phyloP scores from a whole-genome alignment of 2,113 vertebrate species.

The Sisor rabdophorus region DNA sequence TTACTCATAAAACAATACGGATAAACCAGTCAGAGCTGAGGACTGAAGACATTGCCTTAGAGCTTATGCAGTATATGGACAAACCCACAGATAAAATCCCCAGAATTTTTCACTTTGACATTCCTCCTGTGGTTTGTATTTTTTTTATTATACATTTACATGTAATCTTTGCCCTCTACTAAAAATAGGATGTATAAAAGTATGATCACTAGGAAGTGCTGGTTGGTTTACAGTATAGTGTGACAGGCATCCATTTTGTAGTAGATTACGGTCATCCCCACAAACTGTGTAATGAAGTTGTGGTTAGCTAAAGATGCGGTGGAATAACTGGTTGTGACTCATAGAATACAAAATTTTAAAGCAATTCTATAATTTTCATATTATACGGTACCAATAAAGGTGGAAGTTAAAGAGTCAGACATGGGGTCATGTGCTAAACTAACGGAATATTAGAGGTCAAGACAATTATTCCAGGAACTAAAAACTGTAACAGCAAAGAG shows the following conservation, averaged over 20 bases:
- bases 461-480: background rate
- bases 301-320: too few species aligned
- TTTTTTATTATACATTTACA: background rate
- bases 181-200: background rate
- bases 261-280: too few species aligned
- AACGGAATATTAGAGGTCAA: background rate
- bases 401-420: background rate
- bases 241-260: too few species aligned
- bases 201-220: background rate
- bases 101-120: conserved; percentile 75
- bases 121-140: conserved; percentile 75
- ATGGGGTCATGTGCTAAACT: background rate
- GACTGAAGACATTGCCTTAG: conserved; percentile 63
- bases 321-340: too few species aligned
- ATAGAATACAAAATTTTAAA: too few species aligned
- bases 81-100: conserved; percentile 52
- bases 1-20: conserved; percentile 65
- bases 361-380: too few species aligned
- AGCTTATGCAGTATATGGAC: conserved; percentile 30
- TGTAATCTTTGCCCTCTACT: background rate
- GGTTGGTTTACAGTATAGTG: too few species aligned
- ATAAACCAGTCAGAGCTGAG: conserved; percentile 67
- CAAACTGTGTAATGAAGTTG: too few species aligned
- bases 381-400: too few species aligned
- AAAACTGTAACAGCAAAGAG: background rate